Evolutionary conservation across 2,888 invertebrate species (phyloP), one percentile per base, ranked within the genome.

Genomic region (Byasa hedistus): DNA sequence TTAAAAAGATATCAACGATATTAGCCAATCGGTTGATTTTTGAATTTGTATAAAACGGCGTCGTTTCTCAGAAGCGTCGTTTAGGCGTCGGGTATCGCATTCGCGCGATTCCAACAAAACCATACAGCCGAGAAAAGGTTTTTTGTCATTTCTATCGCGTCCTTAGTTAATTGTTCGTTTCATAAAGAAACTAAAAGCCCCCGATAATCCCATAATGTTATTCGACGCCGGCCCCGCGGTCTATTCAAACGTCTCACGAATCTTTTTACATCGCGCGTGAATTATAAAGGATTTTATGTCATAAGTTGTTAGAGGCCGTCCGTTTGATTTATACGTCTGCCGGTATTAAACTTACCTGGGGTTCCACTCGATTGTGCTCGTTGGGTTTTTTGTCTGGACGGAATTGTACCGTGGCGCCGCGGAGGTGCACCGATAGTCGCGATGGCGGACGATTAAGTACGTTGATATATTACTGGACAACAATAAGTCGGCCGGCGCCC

Each of bases 221-320:
- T 85, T 85, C 82, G 81, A 82, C 76, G 80, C 83, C 79, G 76
- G 82, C 78, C 78, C 75, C 76, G 75, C 69, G 69, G 68, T 73
- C 32, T 68, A 78, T 80, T 78, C 75, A 76, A 58, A 65, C 39
- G 48, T 68, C 66, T 59, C 59, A 71, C 70, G 68, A 78, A 81
- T 84, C 83, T 83, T 79, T 74, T 76, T 70, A 66, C 73, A 74
- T 67, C 70, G 66, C 79, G 81, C 82, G 84, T 85, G 87, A 86
- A 87, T 87, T 85, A 85, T 85, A 89, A 87, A 87, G 84, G 83
- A 86, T 82, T 89, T 87, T 83, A 85, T 87, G 87, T 88, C 89
- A 89, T 86, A 85, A 86, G 87, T 81, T 84, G 84, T 87, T 86
- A 84, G 81, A 78, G 79, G 15, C 63, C 72, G 73, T 82, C 63